Evolutionary conservation across 2,888 invertebrate genomes (phyloP), one percentile per base, ranked within the genome.

Genomic region (Branchellion lobata): DNA sequence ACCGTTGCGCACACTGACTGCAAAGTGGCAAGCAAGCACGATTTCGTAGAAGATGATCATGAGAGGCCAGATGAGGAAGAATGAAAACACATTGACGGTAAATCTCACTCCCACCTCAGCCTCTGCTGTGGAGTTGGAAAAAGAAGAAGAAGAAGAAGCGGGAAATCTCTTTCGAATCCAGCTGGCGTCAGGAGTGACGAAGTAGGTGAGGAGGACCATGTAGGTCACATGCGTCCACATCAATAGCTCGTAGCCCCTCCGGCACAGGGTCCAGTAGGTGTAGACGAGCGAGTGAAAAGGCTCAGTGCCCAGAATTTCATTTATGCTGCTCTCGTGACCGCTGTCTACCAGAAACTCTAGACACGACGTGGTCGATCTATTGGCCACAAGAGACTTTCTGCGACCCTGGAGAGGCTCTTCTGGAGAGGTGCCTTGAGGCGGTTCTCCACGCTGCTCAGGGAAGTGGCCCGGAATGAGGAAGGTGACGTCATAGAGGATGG

Each of bases 221-320:
- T 80, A 81, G 2, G 34, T 29, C 0, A 79, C 81, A 27, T 81
- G 81, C 14, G 69, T 79, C 81, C 81, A 81, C 81, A 81, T 81
- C 33, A 81, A 40, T 2, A 73, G 61, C 40, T 81, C 81, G 27
- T 65, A 81, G 0, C 47, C 73, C n/a, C 79, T 71, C 27, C 81
- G 31, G 40, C 81, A 81, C 51, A 81, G 47, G 27, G 47, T 73
- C 81, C 81, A 81, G 75, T 81, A 81, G 34, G 79, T 79, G 40
- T 79, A 72, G 24, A 81, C 79, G 21, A 81, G 71, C 21, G 72
- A 73, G 8, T 75, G 53, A 69, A 81, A 81, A 40, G 81, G 81
- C 73, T 79, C 78, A 8, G 40, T 33, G 29, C 51, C 36, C 24
- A 81, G 68, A n/a, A 81, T 74, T 14, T 79, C 79, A 33, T 34